A percentile compares a stretch with the other conserved stretches of the same genome.
phyloP scores from a whole-genome alignment of 2,113 vertebrate species.

The Sitta europaea region DNA sequence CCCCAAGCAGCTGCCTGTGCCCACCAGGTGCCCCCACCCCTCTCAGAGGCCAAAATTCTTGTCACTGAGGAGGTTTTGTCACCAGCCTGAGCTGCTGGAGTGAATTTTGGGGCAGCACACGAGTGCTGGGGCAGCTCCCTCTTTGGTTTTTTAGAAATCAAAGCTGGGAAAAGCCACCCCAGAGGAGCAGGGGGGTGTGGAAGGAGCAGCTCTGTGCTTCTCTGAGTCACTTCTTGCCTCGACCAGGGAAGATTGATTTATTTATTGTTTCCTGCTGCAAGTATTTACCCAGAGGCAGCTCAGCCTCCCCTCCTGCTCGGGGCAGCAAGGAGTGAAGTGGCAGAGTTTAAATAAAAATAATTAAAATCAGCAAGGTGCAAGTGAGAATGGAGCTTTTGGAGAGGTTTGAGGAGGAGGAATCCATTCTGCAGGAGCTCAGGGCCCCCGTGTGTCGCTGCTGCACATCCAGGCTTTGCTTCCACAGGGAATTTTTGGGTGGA shows the following conservation, averaged over 20 bases:
- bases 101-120: not conserved
- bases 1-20: not conserved
- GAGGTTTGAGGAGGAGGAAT: not conserved
- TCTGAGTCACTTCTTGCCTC: not conserved
- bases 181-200: not conserved
- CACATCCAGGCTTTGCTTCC: not conserved
- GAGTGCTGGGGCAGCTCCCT: not conserved
- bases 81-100: not conserved
- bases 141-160: not conserved
- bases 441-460: not conserved
- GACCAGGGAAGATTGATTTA: accelerated
- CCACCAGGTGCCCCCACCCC: accelerated
- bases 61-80: not conserved
- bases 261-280: not conserved
- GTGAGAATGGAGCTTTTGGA: not conserved
- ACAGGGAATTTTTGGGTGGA: not conserved
- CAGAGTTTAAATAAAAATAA: not conserved
- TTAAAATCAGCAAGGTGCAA: not conserved
- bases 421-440: not conserved
- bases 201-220: not conserved
- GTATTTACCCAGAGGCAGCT: not conserved
- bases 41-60: not conserved
- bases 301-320: not conserved
- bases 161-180: not conserved
- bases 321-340: not conserved